Evolutionary conservation across 2,888 invertebrate genomes (phyloP), one percentile per base, ranked within the genome.

Genomic region (Meteorus cinctellus): DNA sequence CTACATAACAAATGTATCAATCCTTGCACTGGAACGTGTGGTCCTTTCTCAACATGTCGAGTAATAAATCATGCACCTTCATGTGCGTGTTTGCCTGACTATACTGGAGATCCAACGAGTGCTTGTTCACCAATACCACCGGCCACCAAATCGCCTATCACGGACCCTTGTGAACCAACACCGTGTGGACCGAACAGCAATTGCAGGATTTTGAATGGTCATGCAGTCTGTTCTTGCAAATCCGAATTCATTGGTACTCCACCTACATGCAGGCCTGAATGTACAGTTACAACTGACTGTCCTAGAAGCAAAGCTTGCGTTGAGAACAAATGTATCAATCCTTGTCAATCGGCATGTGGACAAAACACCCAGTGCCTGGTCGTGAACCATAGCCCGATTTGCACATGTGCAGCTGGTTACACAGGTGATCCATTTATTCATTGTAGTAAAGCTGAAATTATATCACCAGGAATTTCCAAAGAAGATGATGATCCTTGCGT

Each of bases 111-210:
- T 90, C 95, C 96, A 68, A 91, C 92, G 34, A 90, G 91, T 77
- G 91, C 91, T 65, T 94, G 94, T 83, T 79, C 62, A 0, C 80
- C 78, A 0, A 70, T 77, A 4, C 63, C 82, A 3, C 79, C 83
- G 41, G 72, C 82, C 0, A 85, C 84, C 0, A 84, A 86, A 1
- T 80, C 79, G 62, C 82, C 82, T 5, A 77, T 82, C 1, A 71
- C 86, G 48, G 91, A 95, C 85, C 95, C 95, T 27, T 96, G 96
- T 84, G 91, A 92, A 82, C 96, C 96, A 70, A 94, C 95, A 29
- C 96, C 96, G n/a, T 96, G 96, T 84, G 96, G 96, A 74, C 94
- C 95, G 0, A 95, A 95, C 88, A 95, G 96, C 87, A 92, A 94
- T 81, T 96, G 96, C 86, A 93, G 94, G 55, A 93, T 92, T 77